Conservation (phyloP, 1,140 invertebrate species). For the Drosophila santomea region DNA sequence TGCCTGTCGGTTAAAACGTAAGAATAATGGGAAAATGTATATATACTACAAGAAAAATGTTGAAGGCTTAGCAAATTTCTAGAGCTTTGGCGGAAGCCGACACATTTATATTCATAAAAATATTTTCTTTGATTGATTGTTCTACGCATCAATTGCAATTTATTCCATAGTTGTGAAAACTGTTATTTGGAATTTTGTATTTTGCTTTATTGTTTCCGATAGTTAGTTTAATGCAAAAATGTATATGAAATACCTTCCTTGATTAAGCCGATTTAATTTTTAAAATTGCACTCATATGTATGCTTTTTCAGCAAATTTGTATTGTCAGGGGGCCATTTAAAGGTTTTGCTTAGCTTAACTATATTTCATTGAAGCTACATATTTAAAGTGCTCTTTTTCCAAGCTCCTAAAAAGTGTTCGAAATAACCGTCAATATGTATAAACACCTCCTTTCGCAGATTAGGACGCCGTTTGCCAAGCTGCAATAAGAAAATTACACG, state of each 20-base stretch:
- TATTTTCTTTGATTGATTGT: constrained; percentile 19
- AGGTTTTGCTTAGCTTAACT: no score
- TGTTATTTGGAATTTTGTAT: background rate
- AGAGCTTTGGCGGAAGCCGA: background rate
- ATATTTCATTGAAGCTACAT: no score
- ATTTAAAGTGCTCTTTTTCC: background rate
- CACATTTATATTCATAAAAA: constrained; percentile 9
- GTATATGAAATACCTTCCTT: background rate
- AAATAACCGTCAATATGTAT: background rate
- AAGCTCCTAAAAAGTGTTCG: background rate
- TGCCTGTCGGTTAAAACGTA: background rate
- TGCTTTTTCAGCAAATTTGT: no score
- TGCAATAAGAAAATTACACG: constrained; percentile 68
- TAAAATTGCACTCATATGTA: no score
- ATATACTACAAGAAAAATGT: constrained; percentile 7
- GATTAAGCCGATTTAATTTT: background rate
- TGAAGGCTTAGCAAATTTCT: background rate
- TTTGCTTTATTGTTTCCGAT: background rate
- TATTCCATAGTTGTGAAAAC: background rate
- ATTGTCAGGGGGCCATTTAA: no score
- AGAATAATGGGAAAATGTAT: background rate
- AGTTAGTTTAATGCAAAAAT: background rate
- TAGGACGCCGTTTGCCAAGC: constrained; percentile 7
- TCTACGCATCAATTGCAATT: background rate
- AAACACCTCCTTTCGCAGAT: constrained; percentile 3